Conservation (phyloP, 2,888 invertebrate species). For the Meloe dianella region DNA sequence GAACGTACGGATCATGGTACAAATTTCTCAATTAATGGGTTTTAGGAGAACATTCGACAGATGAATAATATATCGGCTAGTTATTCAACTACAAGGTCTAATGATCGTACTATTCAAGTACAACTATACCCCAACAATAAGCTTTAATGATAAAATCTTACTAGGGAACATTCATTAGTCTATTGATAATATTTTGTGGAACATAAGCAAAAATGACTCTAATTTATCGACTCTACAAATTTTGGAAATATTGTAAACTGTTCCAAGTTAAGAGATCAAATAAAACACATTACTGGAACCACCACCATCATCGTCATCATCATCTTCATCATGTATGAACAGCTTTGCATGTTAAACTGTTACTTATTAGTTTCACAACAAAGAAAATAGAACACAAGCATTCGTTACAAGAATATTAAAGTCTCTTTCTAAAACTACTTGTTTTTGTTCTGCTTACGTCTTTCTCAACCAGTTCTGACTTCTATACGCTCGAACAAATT, state of each 20-base stretch:
- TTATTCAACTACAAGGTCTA: conserved; percentile 4
- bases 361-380: conserved; percentile 26
- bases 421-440: background rate
- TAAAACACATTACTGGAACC: background rate
- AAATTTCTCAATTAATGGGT: conserved; percentile 29
- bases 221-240: background rate
- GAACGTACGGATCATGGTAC: conserved; percentile 20
- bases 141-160: background rate
- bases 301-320: background rate
- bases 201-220: background rate
- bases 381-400: conserved; percentile 27
- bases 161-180: background rate
- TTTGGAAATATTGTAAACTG: background rate
- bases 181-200: background rate
- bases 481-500: conserved; percentile 2
- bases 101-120: background rate
- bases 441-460: background rate
- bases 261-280: background rate
- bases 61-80: conserved; percentile 30
- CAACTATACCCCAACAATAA: background rate
- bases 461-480: background rate
- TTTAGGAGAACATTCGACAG: conserved; percentile 22
- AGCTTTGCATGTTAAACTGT: conserved; percentile 26
- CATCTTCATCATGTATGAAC: conserved; percentile 8
- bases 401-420: conserved; percentile 26